Evolutionary conservation across 2,888 invertebrate genomes (phyloP).

Genomic region (Pantelozetes paolii): DNA sequence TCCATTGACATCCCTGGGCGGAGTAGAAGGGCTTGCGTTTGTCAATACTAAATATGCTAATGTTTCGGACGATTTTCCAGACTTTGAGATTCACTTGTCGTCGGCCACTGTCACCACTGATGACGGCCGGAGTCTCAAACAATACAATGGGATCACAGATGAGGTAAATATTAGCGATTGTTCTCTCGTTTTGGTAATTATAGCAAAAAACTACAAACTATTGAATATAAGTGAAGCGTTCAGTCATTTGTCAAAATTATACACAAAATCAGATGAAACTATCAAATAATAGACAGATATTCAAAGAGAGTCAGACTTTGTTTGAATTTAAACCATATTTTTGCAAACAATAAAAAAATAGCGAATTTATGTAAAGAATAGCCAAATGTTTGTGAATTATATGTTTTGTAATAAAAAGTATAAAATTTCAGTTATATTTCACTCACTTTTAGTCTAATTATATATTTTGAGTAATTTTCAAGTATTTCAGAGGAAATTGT

Average conservation of each 20-base stretch:
- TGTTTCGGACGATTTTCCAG: constrained; percentile 76
- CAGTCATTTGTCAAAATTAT: background rate
- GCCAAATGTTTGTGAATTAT: no score
- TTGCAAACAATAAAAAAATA: no score
- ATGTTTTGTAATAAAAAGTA: no score
- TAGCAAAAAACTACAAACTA: no score
- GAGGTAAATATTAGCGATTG: constrained; percentile 16
- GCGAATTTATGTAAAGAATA: no score
- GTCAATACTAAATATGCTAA: constrained; percentile 82
- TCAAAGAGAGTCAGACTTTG: background rate
- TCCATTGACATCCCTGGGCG: constrained; percentile 79
- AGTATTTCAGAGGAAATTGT: no score
- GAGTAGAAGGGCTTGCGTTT: constrained; percentile 80
- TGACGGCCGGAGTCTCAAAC: constrained; percentile 60
- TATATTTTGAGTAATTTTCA: no score
- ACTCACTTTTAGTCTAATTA: no score
- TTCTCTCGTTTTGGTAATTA: no score
- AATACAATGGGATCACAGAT: constrained; percentile 23
- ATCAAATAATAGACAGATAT: background rate
- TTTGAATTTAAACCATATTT: background rate
- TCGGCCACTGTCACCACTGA: constrained; percentile 75
- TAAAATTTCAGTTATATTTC: no score
- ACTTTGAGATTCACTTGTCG: constrained; percentile 83
- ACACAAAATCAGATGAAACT: background rate
- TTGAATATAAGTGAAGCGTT: background rate